phyloP scores from a whole-genome alignment of 2,113 vertebrate species.

The Cygnus atratus region DNA sequence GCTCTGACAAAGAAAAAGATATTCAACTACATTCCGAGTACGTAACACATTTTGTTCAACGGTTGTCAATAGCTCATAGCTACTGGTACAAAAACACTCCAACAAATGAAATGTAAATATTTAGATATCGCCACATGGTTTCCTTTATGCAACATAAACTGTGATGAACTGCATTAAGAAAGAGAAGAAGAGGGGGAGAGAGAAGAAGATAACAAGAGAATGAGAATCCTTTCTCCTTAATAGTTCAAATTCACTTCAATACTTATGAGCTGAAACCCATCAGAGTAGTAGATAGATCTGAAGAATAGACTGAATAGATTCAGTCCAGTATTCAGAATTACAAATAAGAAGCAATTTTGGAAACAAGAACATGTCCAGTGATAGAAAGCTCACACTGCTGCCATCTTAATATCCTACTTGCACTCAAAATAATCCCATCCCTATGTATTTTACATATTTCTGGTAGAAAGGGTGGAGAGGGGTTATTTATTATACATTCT shows the following conservation, averaged over 20 bases:
- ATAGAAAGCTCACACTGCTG: not conserved
- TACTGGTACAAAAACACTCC: not conserved
- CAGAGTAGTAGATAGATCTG: not conserved
- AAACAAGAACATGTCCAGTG: not conserved
- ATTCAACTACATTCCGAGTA: not conserved
- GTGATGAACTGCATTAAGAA: not conserved
- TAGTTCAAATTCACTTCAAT: constrained; percentile 4
- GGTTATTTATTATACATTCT: not conserved
- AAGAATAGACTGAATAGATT: not conserved
- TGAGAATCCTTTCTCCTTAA: not conserved
- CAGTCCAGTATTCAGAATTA: not conserved
- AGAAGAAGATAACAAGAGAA: not conserved
- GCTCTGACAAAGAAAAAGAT: not conserved
- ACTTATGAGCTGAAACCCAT: not conserved
- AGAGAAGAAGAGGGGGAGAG: not conserved
- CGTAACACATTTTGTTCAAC: not conserved
- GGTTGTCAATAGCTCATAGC: not conserved
- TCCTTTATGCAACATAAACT: not conserved
- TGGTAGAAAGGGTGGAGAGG: not conserved
- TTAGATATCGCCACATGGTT: not conserved
- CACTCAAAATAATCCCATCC: not conserved
- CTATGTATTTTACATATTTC: not conserved
- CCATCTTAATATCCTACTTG: not conserved
- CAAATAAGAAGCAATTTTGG: not conserved
- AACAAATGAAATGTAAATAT: not conserved